phyloP scores from a whole-genome alignment of 2,113 vertebrate genomes.

The Ramphastos sulfuratus region DNA sequence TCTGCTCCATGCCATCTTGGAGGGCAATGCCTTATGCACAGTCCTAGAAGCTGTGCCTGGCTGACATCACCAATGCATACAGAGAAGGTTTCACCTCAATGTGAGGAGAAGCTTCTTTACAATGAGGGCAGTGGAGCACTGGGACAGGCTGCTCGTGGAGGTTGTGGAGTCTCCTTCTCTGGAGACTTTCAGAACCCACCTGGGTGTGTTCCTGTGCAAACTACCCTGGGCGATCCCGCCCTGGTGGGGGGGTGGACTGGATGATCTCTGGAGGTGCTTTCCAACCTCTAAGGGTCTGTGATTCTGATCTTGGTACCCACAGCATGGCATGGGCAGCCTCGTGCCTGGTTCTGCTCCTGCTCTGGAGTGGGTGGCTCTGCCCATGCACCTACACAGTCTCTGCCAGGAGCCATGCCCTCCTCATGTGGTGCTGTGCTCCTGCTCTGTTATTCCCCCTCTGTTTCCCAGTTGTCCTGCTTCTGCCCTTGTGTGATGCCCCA shows the following conservation, averaged over 20 bases:
- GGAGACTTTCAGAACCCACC: too few relatives aligned
- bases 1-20: background rate
- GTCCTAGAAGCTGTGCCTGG: background rate
- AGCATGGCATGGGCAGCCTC: background rate
- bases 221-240: too few relatives aligned
- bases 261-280: too few relatives aligned
- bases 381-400: background rate
- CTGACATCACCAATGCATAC: background rate
- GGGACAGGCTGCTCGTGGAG: too few relatives aligned
- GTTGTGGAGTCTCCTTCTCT: too few relatives aligned
- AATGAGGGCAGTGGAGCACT: too few relatives aligned
- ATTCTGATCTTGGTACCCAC: background rate
- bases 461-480: background rate
- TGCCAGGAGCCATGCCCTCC: background rate
- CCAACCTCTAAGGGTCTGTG: too few relatives aligned
- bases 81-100: too few relatives aligned
- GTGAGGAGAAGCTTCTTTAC: too few relatives aligned
- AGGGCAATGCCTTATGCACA: background rate
- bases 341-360: background rate
- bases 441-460: background rate
- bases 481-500: fast-evolving
- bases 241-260: too few relatives aligned
- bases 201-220: too few relatives aligned
- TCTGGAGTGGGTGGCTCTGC: background rate
- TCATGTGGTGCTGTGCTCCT: fast-evolving